Percentiles rank a stretch among this genome's conserved stretches.
These are phyloP conservation scores for Serripes groenlandicus DNA, from an alignment of 2,888 invertebrate genomes.

Conservation along the genomic window DNA sequence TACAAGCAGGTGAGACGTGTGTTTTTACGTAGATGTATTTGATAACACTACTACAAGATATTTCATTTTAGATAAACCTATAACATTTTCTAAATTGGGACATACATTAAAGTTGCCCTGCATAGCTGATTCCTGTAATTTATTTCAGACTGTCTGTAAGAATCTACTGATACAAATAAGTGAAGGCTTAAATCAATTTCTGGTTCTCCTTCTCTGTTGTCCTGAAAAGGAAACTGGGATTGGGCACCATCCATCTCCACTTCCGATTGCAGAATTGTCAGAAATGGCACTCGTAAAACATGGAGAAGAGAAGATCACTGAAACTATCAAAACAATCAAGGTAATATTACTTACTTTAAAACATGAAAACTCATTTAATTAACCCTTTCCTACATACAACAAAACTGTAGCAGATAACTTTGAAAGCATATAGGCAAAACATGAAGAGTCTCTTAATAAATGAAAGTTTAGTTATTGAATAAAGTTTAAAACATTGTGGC, in stretches of 20 bases:
- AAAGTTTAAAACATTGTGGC: neutral
- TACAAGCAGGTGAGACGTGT: no score
- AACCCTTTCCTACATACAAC: neutral
- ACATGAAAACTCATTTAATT: neutral
- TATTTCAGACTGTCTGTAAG: neutral
- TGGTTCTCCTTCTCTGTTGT: slow-evolving; percentile 90
- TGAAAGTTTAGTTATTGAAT: neutral
- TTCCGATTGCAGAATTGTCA: slow-evolving; percentile 63
- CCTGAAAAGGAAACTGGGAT: slow-evolving; percentile 85
- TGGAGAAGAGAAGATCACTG: slow-evolving; percentile 66
- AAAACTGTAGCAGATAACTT: neutral
- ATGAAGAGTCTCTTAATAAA: neutral
- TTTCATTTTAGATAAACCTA: no score
- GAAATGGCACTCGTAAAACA: slow-evolving; percentile 70
- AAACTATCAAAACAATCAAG: slow-evolving; percentile 35
- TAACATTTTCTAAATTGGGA: no score
- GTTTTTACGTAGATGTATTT: no score
- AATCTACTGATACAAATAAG: slow-evolving; percentile 69
- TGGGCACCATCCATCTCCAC: slow-evolving; percentile 66
- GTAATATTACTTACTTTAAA: neutral
- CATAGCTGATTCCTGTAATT: neutral
- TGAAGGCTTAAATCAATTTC: slow-evolving; percentile 90
- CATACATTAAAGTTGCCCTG: no score
- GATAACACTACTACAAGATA: no score
- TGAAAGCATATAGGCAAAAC: neutral